phyloP scores from a whole-genome alignment of 2,797 vertebrate genomes.

The Dallia pectoralis region DNA sequence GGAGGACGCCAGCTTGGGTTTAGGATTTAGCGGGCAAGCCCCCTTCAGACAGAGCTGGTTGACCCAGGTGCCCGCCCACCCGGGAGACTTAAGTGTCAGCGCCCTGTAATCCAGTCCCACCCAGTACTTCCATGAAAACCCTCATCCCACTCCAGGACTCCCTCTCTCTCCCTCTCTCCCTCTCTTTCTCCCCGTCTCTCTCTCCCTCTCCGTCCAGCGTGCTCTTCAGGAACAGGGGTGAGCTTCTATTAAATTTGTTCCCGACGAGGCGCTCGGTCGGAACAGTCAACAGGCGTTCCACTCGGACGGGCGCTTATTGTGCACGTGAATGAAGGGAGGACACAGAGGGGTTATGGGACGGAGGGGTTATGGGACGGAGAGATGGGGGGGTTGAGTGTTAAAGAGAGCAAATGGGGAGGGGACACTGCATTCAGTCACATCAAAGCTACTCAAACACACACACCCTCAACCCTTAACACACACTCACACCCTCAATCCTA shows the following conservation, averaged over 20 bases:
- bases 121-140: constrained; percentile 31
- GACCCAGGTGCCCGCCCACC: neutral
- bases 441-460: constrained; percentile 89
- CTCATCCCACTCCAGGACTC: constrained; percentile 2
- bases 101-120: constrained; percentile 37
- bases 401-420: constrained; percentile 79
- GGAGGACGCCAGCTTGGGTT: too few relatives aligned
- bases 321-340: constrained; percentile 67
- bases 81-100: constrained; percentile 19
- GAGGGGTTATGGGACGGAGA: constrained; percentile 70
- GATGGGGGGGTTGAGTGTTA: constrained; percentile 65
- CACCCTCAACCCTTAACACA: constrained; percentile 31
- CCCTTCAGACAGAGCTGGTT: neutral
- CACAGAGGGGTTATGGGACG: constrained; percentile 18
- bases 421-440: constrained; percentile 77
- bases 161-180: neutral
- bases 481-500: constrained; percentile 44
- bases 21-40: neutral
- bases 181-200: neutral
- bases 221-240: neutral
- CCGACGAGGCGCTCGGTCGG: constrained; percentile 64
- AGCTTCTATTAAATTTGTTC: constrained; percentile 4
- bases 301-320: constrained; percentile 83
- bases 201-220: constrained; percentile 11
- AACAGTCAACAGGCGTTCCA: constrained; percentile 89